Evolutionary conservation across 2,797 vertebrate genomes (phyloP).

Genomic region (Gallinago nigripennis): DNA sequence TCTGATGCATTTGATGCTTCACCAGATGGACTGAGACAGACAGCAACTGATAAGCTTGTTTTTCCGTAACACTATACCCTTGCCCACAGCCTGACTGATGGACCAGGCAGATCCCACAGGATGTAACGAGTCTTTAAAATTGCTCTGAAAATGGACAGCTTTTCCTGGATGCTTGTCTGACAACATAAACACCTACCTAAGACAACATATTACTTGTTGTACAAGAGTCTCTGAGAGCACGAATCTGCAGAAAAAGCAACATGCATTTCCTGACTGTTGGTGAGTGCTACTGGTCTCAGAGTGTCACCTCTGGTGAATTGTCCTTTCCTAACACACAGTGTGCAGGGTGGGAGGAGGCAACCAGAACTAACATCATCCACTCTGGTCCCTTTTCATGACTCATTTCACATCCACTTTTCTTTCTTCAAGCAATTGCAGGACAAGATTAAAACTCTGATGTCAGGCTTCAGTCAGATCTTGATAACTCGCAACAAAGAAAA

Average conservation of each 20-base stretch:
- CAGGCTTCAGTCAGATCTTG: neutral
- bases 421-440: neutral
- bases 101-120: neutral
- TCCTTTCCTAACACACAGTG: neutral
- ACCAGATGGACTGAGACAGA: neutral
- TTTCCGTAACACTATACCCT: rapidly evolving
- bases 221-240: neutral
- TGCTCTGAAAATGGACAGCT: neutral
- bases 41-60: rapidly evolving
- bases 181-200: neutral
- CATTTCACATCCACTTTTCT: neutral
- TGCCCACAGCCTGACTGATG: neutral
- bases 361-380: neutral
- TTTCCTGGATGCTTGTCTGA: neutral
- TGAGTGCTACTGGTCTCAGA: neutral
- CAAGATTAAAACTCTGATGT: neutral
- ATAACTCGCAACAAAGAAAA: neutral
- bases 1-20: neutral
- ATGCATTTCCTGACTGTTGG: neutral
- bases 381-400: neutral
- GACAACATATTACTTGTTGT: neutral
- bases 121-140: neutral
- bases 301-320: neutral
- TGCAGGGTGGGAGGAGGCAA: neutral
- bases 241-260: neutral